Base-by-base conservation (phyloP, 2,888 invertebrate genomes). In the Caenorhabditis zanzibari region DNA sequence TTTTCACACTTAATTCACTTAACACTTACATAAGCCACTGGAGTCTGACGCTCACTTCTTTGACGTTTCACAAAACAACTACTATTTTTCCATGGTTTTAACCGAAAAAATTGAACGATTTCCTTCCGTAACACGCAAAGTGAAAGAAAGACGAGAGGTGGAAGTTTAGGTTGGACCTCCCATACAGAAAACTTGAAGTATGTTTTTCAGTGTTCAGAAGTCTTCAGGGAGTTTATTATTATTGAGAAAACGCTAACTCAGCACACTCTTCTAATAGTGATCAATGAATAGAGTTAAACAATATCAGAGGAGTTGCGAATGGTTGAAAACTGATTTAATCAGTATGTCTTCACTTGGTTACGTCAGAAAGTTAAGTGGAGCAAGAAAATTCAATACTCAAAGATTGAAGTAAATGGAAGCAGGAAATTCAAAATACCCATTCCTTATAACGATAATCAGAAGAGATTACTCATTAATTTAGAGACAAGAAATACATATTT, bases 51-150 rank as follows among this genome's bases (percentile, higher is more conserved):
- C 19, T 56, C n/a, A n/a, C 32, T 56, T 5, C 44, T 3, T 28
- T 22, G 38, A 26, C 64, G 66, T 75, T 75, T 66, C 49, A 54
- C 19, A 47, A 56, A 58, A 54, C 75, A n/a, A 66, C 75, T 66
- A 66, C 41, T 66, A 28, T 49, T 64, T 73, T 54, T 74, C 35
- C 59, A n/a, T 9, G 63, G 61, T 64, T 41, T 26, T 54, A 52
- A 74, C 63, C 73, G 47, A 64, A 75, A 14, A 58, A 75, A 75
- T 75, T 44, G 64, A 59, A 59, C 38, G 38, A 41, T 75, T 75
- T 75, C 74, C 47, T 66, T 75, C 74, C 74, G 74, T 35, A 75
- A 64, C 64, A 74, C 56, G 64, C 63, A 66, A 75, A 75, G 64
- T 47, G 74, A 75, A 56, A 22, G 58, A 56, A 75, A 35, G 47